Base-by-base conservation (phyloP, 2,797 vertebrate species). In the Phoebastria nigripes region DNA sequence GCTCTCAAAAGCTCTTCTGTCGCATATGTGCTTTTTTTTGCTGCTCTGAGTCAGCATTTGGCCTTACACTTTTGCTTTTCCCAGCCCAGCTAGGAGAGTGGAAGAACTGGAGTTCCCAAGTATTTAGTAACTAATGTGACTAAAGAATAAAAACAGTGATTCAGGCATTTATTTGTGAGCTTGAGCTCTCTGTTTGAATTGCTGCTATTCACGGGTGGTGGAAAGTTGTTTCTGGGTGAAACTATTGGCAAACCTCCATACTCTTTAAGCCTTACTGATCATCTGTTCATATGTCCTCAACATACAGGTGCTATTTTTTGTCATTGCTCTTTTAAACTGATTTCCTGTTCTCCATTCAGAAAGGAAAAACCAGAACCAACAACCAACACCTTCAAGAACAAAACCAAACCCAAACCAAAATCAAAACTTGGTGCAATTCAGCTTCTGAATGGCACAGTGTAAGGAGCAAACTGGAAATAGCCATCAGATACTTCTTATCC, bases 71-170 rank as follows among this genome's bases (percentile, higher is more conserved):
- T 90, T 74, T 87, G 58, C 61, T 89, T 69, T 91, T 74, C 84
- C 39, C 54, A 81, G 46, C 58, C 51, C 56, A 89, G 7, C 21
- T 17, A 91, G 69, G 16, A 81, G 41, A 81, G 39, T 86, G 92
- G 79, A 96, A 85, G 92, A 87, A 42, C 15, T 85, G 86, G 54
- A 93, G 51, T 49, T 92, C 69, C 54, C 1, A 29, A 82, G 61
- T 58, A 67, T 71, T 96, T 74, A 82, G 66, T 83, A 94, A 91
- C 71, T 77, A 90, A 67, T 87, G 41, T 85, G 86, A 93, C 78
- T 91, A 85, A 93, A 52, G 58, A 86, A 78, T 71, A 92, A 96
- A 92, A 95, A 33, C 81, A 89, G 59, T 81, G 92, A 97, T 96
- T 96, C 89, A 96, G 52, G 26, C 31, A 41, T 78, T 80, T 96